Base-by-base conservation (phyloP, 2,797 vertebrate genomes). In the Sebastes matsubarae region DNA sequence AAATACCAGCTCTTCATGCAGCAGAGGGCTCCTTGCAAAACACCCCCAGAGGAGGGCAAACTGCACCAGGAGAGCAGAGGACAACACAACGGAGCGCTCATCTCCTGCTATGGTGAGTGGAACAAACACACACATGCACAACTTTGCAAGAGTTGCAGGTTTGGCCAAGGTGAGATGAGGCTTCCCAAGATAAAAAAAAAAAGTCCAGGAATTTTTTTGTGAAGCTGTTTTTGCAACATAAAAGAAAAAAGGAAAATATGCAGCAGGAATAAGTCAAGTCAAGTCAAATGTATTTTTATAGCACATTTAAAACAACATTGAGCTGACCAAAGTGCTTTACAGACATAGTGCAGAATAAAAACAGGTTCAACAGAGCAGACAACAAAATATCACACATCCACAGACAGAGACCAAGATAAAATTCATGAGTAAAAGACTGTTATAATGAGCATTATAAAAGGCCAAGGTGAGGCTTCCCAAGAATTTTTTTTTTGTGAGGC, bases 1-100 rank as follows among this genome's bases (percentile, higher is more conserved):
- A 99, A 99, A 96, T 99, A 97, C 95, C 97, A 97, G 81, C 96
- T 98, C 94, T 99, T 97, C 93, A 95, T 97, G 92, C 98, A 97
- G 91, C 98, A 97, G 91, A 96, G 96, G 88, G 96, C 96, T 14
- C 93, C 97, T 72, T 97, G 97, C 95, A 98, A 98, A 95, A 97
- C 97, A 30, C 97, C 97, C 72, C 95, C 97, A 69, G 97, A 97
- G 87, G 96, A 95, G 94, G 94, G 89, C 93, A 98, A 97, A 90
- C 96, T 97, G 88, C 97, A 95, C 46, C 97, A 96, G 88, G 94
- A 96, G 68, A 92, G 92, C 80, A 96, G 94, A 38, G 36, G 36
- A 38, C 36, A 38, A 95, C 97, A 95, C 96, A 96, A 96, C 96
- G 96, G 97, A 93, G 92, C 96, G 88, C 97, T 97, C 88, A 93